phyloP scores from a whole-genome alignment of 1,140 invertebrate genomes.

The Heliconius congener region DNA sequence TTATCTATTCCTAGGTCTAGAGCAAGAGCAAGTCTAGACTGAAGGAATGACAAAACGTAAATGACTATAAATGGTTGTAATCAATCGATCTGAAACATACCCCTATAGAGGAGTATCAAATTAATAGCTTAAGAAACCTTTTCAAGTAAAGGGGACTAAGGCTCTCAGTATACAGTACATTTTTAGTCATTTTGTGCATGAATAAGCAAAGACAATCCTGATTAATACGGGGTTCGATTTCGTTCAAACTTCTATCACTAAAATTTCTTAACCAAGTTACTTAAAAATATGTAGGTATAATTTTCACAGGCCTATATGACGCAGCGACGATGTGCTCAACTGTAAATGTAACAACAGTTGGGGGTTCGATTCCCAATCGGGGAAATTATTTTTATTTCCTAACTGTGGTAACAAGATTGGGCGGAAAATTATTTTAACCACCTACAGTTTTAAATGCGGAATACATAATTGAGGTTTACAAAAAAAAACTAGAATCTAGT shows the following conservation, averaged over 20 bases:
- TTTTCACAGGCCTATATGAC: no score
- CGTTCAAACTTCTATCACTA: not conserved
- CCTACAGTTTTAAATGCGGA: no score
- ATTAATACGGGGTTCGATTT: not conserved
- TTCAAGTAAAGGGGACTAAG: not conserved
- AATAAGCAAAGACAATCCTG: not conserved
- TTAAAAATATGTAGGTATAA: no score
- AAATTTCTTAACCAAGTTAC: not conserved
- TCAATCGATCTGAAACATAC: not conserved
- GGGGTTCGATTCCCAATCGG: no score
- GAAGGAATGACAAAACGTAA: not conserved
- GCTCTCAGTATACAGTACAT: not conserved
- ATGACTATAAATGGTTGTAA: not conserved
- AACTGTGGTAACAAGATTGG: no score
- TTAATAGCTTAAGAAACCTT: conserved; percentile 9
- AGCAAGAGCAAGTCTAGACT: not conserved
- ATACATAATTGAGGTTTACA: no score
- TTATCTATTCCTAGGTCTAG: not conserved
- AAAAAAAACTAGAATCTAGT: no score
- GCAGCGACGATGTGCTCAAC: not conserved
- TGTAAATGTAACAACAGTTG: not conserved
- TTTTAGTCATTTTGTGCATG: not conserved
- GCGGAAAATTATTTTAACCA: no score
- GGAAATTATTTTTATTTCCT: no score
- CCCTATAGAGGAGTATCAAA: not conserved